Evolutionary conservation across 1,140 invertebrate species (phyloP).

Genomic region (Mactra quadrangularis): DNA sequence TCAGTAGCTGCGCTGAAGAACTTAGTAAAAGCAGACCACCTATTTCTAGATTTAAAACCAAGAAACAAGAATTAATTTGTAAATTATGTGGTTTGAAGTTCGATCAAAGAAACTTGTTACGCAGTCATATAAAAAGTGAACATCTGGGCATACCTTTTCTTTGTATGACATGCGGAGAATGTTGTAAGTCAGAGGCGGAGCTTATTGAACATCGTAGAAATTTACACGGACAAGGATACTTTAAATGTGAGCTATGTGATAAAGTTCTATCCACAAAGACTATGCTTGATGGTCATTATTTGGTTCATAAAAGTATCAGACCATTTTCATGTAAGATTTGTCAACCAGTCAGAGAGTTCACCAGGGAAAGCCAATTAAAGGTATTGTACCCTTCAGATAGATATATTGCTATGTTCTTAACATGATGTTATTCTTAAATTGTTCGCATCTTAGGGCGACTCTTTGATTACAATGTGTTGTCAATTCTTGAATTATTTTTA

Average conservation of each 20-base stretch:
- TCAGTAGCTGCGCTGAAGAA: neutral
- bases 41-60: neutral
- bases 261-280: conserved; percentile 37
- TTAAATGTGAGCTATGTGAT: conserved; percentile 33
- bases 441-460: too few species aligned
- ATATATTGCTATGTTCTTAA: neutral
- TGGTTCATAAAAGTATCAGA: conserved; percentile 32
- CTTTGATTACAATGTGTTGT: too few species aligned
- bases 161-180: conserved; percentile 7
- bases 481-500: too few species aligned
- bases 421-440: neutral
- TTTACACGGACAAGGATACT: neutral
- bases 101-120: neutral
- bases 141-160: neutral
- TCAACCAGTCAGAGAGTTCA: conserved; percentile 34
- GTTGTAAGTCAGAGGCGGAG: neutral
- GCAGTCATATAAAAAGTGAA: conserved; percentile 6
- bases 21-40: too few species aligned
- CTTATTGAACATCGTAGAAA: conserved; percentile 10
- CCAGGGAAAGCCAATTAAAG: conserved; percentile 35
- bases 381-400: neutral
- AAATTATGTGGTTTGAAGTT: conserved; percentile 17
- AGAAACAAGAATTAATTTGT: neutral
- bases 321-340: conserved; percentile 41
- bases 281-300: conserved; percentile 47